A percentile compares a stretch with the other conserved stretches of the same genome.
Evolutionary conservation across 2,888 invertebrate genomes (phyloP).

Genomic region (Eupelmus urozonus): DNA sequence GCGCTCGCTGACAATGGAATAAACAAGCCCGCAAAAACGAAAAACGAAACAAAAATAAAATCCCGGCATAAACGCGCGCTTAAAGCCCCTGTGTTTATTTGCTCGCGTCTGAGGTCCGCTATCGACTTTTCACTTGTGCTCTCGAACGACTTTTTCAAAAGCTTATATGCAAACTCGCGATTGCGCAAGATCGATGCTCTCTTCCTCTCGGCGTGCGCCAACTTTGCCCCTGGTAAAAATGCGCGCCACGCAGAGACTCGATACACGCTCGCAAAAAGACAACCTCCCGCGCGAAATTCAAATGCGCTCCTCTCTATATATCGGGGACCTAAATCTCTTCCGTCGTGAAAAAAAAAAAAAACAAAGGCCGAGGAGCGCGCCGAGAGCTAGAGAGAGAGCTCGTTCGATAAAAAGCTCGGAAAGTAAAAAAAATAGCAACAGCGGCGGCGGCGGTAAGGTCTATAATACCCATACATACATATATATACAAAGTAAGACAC

Average conservation of each 20-base stretch:
- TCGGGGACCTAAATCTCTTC: background rate
- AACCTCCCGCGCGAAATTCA: background rate
- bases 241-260: too few species aligned
- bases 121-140: background rate
- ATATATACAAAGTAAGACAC: background rate
- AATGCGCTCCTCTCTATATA: background rate
- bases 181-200: background rate
- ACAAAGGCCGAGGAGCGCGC: too few species aligned
- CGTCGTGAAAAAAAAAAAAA: conserved; percentile 1
- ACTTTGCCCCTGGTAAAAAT: background rate
- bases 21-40: too few species aligned
- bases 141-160: background rate
- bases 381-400: background rate
- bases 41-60: too few species aligned
- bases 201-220: background rate
- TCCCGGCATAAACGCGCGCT: too few species aligned
- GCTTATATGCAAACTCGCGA: conserved; percentile 1
- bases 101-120: too few species aligned
- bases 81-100: too few species aligned
- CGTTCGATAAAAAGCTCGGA: background rate
- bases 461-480: too few species aligned
- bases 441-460: background rate
- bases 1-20: too few species aligned
- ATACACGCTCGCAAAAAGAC: background rate
- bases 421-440: background rate